Percentiles rank a stretch among this genome's conserved stretches.
Evolutionary conservation across 2,888 invertebrate genomes (phyloP).

Genomic region (Aphidoletes aphidimyza): DNA sequence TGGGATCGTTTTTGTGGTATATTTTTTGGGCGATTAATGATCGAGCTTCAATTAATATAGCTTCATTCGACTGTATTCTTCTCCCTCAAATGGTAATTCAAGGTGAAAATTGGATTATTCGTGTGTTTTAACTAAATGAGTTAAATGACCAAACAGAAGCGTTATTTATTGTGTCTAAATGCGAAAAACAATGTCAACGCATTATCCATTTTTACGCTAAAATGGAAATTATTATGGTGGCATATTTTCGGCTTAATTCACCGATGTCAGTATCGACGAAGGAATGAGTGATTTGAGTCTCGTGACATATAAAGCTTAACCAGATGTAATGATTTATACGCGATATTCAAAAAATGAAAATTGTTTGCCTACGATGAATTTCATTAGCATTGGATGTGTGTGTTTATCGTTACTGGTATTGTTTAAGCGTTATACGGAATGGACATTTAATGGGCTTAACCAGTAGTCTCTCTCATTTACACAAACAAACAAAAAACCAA

Average conservation of each 20-base stretch:
- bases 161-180: conserved; percentile 43
- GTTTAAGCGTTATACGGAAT: neutral
- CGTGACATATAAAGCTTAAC: conserved; percentile 1
- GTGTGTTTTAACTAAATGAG: neutral
- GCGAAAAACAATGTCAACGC: neutral
- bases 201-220: conserved; percentile 9
- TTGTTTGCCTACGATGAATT: neutral
- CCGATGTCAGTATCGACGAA: neutral
- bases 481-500: neutral
- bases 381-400: conserved; percentile 35
- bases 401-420: neutral
- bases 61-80: neutral
- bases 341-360: neutral
- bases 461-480: neutral
- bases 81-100: neutral
- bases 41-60: too few species aligned
- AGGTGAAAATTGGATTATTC: neutral
- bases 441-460: neutral
- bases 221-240: conserved; percentile 12
- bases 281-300: neutral
- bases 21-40: too few species aligned
- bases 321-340: conserved; percentile 40
- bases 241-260: neutral
- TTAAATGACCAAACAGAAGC: neutral
- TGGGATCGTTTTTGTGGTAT: too few species aligned